These are phyloP conservation scores for Tiaroga cobitis DNA, from an alignment of 2,797 vertebrate genomes.

Conservation along the genomic window DNA sequence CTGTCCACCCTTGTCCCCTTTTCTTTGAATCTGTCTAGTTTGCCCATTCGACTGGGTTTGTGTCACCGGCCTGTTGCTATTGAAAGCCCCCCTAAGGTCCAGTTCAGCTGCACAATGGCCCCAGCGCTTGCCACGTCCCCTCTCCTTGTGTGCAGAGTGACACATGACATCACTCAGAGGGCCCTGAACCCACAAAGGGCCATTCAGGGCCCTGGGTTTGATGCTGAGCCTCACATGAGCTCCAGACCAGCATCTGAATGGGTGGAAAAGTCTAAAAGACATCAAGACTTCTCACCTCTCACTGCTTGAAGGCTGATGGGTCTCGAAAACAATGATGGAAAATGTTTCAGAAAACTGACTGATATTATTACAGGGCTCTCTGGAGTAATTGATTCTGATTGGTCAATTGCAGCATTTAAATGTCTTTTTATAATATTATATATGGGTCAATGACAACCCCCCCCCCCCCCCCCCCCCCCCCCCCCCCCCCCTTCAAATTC, in stretches of 20 bases:
- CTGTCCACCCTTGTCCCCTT: constrained; percentile 22
- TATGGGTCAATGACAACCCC: background rate
- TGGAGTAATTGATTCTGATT: background rate
- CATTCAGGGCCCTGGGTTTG: constrained; percentile 29
- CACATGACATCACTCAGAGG: constrained; percentile 37
- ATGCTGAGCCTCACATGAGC: constrained; percentile 41
- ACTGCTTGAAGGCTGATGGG: background rate
- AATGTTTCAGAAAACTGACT: background rate
- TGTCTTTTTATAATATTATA: background rate
- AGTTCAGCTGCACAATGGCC: constrained; percentile 26
- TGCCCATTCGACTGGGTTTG: constrained; percentile 31
- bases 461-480: no score
- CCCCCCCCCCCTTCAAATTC: background rate
- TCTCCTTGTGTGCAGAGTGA: constrained; percentile 27
- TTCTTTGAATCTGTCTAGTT: constrained; percentile 53
- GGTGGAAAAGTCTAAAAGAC: constrained; percentile 21
- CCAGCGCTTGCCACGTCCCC: constrained; percentile 30
- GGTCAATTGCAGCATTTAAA: background rate
- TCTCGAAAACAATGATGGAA: background rate
- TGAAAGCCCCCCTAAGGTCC: constrained; percentile 32
- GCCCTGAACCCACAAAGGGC: constrained; percentile 25
- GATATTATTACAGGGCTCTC: background rate
- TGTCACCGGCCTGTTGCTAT: constrained; percentile 45
- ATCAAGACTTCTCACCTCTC: constrained; percentile 16
- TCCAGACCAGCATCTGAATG: constrained; percentile 31